Evolutionary conservation across 2,797 vertebrate species (phyloP), one percentile per base, ranked within the genome.

Genomic region (Phataginus tricuspis): DNA sequence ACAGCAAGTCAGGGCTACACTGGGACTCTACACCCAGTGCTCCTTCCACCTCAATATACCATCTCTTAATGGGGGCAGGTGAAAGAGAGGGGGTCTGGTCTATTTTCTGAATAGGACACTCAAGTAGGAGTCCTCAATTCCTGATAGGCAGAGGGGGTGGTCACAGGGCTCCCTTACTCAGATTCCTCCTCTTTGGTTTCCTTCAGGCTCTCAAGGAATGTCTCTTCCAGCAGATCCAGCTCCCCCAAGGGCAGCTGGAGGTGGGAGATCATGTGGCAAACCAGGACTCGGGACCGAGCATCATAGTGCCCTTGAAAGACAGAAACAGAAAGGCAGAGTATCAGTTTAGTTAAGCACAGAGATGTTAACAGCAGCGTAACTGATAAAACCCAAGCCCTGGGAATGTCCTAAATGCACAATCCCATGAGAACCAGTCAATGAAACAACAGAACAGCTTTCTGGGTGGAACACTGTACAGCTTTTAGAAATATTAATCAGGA

Each of bases 211-310:
- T 99, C 99, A n/a, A 99, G 99, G 85, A 99, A 98, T 0, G 99
- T 99, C 90, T 99, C 99, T 98, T 99, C 99, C n/a, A 99, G 99
- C 91, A 99, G 96, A 94, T 99, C 99, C 96, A 99, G 98, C 96
- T 99, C 99, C 97, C 98, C 98, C 27, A 98, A 93, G 4, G 99
- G 97, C 72, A 99, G 98, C 15, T 98, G 98, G 31, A 99, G 98
- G 98, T 99, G 98, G 98, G 98, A 99, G 96, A 98, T 98, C 95
- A 99, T 51, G 19, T 99, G 99, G 12, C 99, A 99, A 85, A 99
- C 98, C 63, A 99, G 98, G 37, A 99, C 99, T 63, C 99, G 99
- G 1, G 99, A 98, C 95, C 99, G 99, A 77, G 99, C 99, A 79
- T 99, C 99, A 0, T 99, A 99, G 94, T 96, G 98, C 23, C 99